Conservation (phyloP, 2,888 invertebrate species). For the Ctena decussata region DNA sequence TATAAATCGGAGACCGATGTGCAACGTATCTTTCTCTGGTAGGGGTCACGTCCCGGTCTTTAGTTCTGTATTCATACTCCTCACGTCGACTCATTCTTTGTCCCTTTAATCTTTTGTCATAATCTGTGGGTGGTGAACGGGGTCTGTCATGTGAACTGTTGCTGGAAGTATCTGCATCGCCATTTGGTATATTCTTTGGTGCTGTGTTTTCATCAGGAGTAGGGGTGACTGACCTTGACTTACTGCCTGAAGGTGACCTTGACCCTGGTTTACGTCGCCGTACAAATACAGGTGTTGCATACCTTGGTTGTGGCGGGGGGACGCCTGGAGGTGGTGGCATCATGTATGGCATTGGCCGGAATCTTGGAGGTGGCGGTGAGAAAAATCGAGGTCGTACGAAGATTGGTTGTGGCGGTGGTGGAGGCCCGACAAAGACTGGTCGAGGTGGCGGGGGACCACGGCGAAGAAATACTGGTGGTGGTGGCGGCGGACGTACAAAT, state of each 20-base stretch:
- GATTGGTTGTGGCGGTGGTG: slow-evolving; percentile 48
- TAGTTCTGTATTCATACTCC: slow-evolving; percentile 61
- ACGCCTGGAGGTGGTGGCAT: slow-evolving; percentile 46
- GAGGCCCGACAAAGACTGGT: slow-evolving; percentile 58
- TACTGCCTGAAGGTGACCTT: slow-evolving; percentile 59
- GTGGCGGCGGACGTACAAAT: slow-evolving; percentile 10
- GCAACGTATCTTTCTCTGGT: slow-evolving; percentile 1
- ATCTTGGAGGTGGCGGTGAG: slow-evolving; percentile 75
- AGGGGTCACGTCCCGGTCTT: slow-evolving; percentile 13
- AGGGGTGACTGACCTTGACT: slow-evolving; percentile 47
- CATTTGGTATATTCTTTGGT: slow-evolving; percentile 35
- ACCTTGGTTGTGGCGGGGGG: slow-evolving; percentile 28
- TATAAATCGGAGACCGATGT: slow-evolving; percentile 23
- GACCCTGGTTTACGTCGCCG: slow-evolving; percentile 57
- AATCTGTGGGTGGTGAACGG: slow-evolving; percentile 80
- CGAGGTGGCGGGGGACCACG: slow-evolving; percentile 48
- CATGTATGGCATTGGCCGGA: slow-evolving; percentile 57
- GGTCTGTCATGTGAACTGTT: slow-evolving; percentile 75
- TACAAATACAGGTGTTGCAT: slow-evolving; percentile 31
- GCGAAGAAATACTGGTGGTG: slow-evolving; percentile 27
- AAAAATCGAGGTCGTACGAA: slow-evolving; percentile 74
- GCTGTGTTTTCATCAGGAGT: slow-evolving; percentile 49
- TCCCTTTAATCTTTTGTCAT: slow-evolving; percentile 64
- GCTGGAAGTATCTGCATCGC: slow-evolving; percentile 65
- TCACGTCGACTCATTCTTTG: slow-evolving; percentile 71